Conservation (phyloP, 2,888 invertebrate genomes). For the Cosmia pyralina region DNA sequence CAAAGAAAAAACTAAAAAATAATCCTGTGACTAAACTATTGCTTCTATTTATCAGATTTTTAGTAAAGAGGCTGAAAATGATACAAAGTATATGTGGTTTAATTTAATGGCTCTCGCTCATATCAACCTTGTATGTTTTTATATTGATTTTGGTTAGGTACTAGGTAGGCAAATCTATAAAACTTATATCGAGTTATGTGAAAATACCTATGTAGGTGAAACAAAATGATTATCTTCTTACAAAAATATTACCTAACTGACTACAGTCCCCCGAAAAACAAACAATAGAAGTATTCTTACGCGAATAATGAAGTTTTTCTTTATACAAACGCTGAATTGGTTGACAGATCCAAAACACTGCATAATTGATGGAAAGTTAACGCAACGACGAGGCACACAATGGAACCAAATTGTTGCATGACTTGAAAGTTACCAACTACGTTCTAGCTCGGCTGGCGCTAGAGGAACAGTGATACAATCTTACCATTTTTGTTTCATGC, state of each 20-base stretch:
- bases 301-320: slow-evolving; percentile 65
- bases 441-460: slow-evolving; percentile 51
- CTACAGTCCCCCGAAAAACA: slow-evolving; percentile 60
- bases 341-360: slow-evolving; percentile 71
- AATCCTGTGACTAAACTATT: too few species aligned
- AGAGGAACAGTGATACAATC: slow-evolving; percentile 47
- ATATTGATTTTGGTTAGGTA: background rate
- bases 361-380: slow-evolving; percentile 82
- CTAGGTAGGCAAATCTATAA: background rate
- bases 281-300: slow-evolving; percentile 67
- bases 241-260: slow-evolving; percentile 65
- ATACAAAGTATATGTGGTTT: too few species aligned
- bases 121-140: background rate
- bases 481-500: slow-evolving; percentile 81
- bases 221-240: slow-evolving; percentile 37
- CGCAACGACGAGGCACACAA: slow-evolving; percentile 73
- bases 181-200: background rate
- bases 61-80: too few species aligned
- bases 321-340: slow-evolving; percentile 72
- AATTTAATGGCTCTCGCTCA: too few species aligned
- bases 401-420: slow-evolving; percentile 78
- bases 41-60: too few species aligned
- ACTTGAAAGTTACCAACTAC: slow-evolving; percentile 74
- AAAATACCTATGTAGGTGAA: slow-evolving; percentile 16
- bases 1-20: too few species aligned